Percentiles rank a stretch among this genome's conserved stretches.
phyloP scores from a whole-genome alignment of 2,888 invertebrate genomes.

The Callosobruchus maculatus region DNA sequence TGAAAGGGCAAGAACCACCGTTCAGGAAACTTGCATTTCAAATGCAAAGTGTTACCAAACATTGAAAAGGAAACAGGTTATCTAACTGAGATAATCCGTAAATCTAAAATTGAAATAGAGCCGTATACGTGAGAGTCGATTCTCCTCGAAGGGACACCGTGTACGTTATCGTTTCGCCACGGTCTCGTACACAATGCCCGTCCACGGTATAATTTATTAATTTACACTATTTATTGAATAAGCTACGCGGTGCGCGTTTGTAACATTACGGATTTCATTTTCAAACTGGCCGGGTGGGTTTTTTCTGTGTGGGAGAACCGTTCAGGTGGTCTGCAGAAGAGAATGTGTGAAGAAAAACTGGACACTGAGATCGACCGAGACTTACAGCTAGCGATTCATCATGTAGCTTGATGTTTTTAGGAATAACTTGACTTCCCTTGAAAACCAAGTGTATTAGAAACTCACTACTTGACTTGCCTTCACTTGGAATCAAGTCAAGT shows the following conservation, averaged over 20 bases:
- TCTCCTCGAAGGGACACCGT: neutral
- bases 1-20: too few species aligned
- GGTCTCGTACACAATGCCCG: slow-evolving; percentile 1
- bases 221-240: slow-evolving; percentile 7
- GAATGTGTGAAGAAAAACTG: neutral
- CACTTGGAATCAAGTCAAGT: too few species aligned
- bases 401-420: neutral
- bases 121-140: neutral
- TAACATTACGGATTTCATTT: neutral
- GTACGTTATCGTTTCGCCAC: neutral
- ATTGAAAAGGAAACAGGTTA: neutral
- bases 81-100: neutral
- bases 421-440: too few species aligned
- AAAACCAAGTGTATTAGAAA: too few species aligned
- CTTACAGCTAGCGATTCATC: neutral
- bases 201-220: slow-evolving; percentile 8
- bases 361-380: neutral
- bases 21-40: neutral
- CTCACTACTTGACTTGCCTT: too few species aligned
- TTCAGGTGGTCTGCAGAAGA: neutral
- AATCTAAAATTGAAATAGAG: neutral
- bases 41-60: neutral
- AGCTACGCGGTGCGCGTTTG: neutral
- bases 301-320: neutral
- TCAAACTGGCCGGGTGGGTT: neutral